phyloP scores from a whole-genome alignment of 2,113 vertebrate genomes.

The Melanocharis versteri region DNA sequence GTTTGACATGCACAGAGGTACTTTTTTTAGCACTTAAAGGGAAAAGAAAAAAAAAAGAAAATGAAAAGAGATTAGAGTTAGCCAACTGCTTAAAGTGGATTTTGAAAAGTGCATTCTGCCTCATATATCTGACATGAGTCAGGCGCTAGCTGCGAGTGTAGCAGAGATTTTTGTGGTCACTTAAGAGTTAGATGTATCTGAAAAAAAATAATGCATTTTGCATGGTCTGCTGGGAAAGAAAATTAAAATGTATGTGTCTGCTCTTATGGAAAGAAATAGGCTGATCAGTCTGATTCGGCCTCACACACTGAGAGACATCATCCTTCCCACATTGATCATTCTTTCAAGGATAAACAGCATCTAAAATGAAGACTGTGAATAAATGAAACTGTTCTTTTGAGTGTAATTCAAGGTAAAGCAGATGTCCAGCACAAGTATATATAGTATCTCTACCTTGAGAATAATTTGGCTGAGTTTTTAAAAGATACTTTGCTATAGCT shows the following conservation, averaged over 20 bases:
- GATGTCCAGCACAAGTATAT: neutral
- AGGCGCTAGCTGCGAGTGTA: neutral
- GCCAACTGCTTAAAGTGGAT: neutral
- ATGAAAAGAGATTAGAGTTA: neutral
- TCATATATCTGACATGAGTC: neutral
- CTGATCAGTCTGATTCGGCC: neutral
- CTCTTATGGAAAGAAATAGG: neutral
- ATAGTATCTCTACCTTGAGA: neutral
- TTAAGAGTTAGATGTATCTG: neutral
- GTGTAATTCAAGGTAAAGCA: neutral
- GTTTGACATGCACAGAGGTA: neutral
- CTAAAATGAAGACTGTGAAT: neutral
- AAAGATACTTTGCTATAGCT: neutral
- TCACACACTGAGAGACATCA: neutral
- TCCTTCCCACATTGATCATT: neutral
- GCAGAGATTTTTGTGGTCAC: neutral
- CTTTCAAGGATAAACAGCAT: neutral
- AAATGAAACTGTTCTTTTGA: neutral
- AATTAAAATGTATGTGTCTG: conserved; percentile 25
- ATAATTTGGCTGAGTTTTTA: neutral
- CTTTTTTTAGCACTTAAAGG: neutral
- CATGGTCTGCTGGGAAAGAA: neutral
- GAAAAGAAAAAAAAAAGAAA: neutral
- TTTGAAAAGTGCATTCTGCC: neutral
- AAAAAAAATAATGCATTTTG: neutral